Evolutionary conservation across 2,797 vertebrate genomes (phyloP).

Genomic region (Protonibea diacanthus): DNA sequence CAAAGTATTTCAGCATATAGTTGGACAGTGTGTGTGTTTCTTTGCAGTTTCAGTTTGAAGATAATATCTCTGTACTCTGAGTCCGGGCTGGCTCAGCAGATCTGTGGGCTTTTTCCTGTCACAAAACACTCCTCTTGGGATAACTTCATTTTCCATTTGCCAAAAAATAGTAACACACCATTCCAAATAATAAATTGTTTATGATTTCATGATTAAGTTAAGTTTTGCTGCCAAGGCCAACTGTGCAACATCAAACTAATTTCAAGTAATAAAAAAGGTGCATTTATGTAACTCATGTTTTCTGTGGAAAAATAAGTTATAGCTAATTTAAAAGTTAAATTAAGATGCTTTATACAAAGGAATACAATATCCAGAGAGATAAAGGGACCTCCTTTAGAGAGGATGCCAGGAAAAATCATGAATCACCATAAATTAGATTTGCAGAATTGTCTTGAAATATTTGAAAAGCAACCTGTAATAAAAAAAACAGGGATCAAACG

Average conservation of each 20-base stretch:
- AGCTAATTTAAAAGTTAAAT: conserved; percentile 31
- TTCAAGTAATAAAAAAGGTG: conserved; percentile 17
- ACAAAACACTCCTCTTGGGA: conserved; percentile 3
- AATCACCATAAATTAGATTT: conserved; percentile 31
- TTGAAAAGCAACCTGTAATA: conserved; percentile 7
- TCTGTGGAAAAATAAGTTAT: not conserved
- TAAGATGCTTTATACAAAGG: not conserved
- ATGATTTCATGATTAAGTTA: conserved; percentile 2
- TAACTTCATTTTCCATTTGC: not conserved
- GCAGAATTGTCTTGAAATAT: conserved; percentile 4
- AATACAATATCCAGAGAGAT: conserved; percentile 33
- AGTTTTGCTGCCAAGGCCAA: conserved; percentile 15
- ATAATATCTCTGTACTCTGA: not conserved
- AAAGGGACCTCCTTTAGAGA: conserved; percentile 2
- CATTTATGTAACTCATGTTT: conserved; percentile 19
- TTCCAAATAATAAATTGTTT: conserved; percentile 21
- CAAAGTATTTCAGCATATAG: no score
- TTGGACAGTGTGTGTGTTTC: not conserved
- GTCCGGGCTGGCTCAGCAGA: not conserved
- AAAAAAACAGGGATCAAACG: conserved; percentile 6
- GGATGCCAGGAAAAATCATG: conserved; percentile 17
- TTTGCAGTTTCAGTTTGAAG: not conserved
- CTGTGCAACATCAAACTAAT: conserved; percentile 35
- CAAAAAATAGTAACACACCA: conserved; percentile 7
- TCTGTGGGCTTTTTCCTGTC: conserved; percentile 5